Percentiles rank a stretch among this genome's conserved stretches.
These are phyloP conservation scores for Dichetophora obliterata DNA, from an alignment of 2,888 invertebrate genomes.

Conservation along the genomic window DNA sequence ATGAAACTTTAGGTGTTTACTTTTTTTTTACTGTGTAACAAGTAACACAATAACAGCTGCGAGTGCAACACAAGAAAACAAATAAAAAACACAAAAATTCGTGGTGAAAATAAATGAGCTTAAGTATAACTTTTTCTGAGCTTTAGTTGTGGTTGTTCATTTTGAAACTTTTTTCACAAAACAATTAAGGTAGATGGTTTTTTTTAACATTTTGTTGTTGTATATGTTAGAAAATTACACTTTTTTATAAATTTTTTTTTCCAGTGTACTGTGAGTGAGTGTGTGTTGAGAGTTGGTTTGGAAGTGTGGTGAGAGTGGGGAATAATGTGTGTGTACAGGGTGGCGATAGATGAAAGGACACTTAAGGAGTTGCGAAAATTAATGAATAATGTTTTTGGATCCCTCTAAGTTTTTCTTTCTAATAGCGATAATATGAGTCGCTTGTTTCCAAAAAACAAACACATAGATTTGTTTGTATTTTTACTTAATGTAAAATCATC, in stretches of 20 bases:
- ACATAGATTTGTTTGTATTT: too few species aligned
- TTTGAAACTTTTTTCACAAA: conserved; percentile 7
- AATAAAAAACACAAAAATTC: conserved; percentile 39
- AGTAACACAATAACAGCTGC: conserved; percentile 23
- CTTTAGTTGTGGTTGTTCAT: conserved; percentile 1
- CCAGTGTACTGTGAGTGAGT: conserved; percentile 16
- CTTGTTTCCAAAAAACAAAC: too few species aligned
- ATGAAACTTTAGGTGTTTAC: too few species aligned
- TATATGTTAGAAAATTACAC: not conserved
- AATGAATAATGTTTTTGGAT: too few species aligned
- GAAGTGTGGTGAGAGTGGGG: not conserved
- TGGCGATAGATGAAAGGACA: not conserved
- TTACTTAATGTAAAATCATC: too few species aligned
- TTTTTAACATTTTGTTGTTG: not conserved
- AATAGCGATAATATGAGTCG: too few species aligned
- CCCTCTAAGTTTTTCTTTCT: too few species aligned
- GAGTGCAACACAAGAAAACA: conserved; percentile 34
- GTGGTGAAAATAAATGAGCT: conserved; percentile 19
- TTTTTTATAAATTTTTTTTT: not conserved
- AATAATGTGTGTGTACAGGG: not conserved
- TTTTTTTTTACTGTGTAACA: too few species aligned
- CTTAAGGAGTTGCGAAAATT: too few species aligned
- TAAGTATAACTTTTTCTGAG: not conserved
- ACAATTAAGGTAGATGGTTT: conserved; percentile 18
- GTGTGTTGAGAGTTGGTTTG: not conserved